Percentiles rank a stretch among this genome's conserved stretches.
phyloP scores from a whole-genome alignment of 2,888 invertebrate species.

The Caenorhabditis sulstoni region DNA sequence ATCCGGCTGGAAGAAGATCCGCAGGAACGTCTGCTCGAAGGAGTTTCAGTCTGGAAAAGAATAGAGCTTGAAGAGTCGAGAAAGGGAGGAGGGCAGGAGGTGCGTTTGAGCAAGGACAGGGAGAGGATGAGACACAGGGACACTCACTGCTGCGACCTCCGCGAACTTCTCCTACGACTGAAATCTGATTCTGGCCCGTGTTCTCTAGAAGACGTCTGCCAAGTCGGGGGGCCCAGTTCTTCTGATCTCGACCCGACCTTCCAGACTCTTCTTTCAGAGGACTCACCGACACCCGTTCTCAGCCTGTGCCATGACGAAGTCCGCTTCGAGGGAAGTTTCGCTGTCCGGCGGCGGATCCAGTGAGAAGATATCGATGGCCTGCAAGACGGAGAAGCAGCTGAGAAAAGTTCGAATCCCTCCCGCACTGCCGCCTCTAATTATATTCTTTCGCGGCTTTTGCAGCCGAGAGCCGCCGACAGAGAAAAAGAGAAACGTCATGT shows the following conservation, averaged over 20 bases:
- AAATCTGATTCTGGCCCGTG: conserved; percentile 7
- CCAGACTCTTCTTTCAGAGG: neutral
- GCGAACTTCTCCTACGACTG: conserved; percentile 24
- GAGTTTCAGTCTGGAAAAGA: conserved; percentile 75
- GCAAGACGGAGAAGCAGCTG: conserved; percentile 35
- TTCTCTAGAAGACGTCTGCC: no score
- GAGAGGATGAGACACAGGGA: conserved; percentile 37
- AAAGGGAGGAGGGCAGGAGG: conserved; percentile 16
- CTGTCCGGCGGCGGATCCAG: conserved; percentile 64
- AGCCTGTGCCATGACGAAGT: conserved; percentile 64
- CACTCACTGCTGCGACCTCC: conserved; percentile 40
- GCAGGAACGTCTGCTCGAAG: conserved; percentile 76
- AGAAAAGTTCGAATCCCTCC: conserved; percentile 26
- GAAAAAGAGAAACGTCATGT: conserved; percentile 54
- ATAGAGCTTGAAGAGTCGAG: neutral
- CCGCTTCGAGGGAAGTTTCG: conserved; percentile 65
- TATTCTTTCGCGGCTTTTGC: conserved; percentile 11
- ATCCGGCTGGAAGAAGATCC: conserved; percentile 68
- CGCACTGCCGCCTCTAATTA: conserved; percentile 23
- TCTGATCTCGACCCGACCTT: neutral
- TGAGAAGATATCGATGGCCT: conserved; percentile 67
- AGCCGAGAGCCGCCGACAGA: conserved; percentile 18
- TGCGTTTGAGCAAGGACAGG: conserved; percentile 10
- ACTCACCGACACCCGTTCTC: conserved; percentile 68
- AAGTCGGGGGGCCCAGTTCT: neutral